These are phyloP conservation scores for Epinotia brunnichana DNA, from an alignment of 2,888 invertebrate species.

Conservation along the genomic window DNA sequence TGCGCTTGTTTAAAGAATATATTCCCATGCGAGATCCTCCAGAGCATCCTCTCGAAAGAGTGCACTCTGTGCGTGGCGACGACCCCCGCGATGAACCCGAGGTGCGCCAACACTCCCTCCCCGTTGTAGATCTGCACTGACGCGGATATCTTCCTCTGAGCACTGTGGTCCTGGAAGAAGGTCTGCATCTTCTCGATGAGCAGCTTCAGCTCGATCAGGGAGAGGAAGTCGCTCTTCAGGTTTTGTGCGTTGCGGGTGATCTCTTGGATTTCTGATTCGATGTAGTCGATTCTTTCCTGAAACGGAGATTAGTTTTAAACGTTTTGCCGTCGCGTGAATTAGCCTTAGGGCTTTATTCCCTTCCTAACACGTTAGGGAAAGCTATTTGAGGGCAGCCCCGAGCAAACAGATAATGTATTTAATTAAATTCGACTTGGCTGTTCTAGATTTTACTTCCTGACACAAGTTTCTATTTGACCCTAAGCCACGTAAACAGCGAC, in stretches of 20 bases:
- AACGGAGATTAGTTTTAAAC: slow-evolving; percentile 43
- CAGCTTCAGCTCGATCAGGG: slow-evolving; percentile 72
- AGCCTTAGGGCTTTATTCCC: neutral
- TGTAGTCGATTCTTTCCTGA: slow-evolving; percentile 80
- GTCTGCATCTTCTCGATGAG: slow-evolving; percentile 78
- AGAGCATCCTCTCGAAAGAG: slow-evolving; percentile 77
- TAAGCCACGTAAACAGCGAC: too few species aligned
- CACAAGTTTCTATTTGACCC: too few species aligned
- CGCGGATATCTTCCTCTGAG: slow-evolving; percentile 76
- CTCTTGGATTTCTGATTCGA: slow-evolving; percentile 80
- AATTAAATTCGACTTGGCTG: too few species aligned
- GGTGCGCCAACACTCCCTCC: slow-evolving; percentile 73
- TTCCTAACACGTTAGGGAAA: too few species aligned
- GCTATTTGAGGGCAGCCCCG: too few species aligned
- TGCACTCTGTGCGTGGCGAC: slow-evolving; percentile 74
- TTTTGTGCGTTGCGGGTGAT: slow-evolving; percentile 78
- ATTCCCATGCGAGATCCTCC: slow-evolving; percentile 80
- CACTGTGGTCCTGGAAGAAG: slow-evolving; percentile 85
- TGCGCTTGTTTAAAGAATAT: slow-evolving; percentile 80
- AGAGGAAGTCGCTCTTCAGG: slow-evolving; percentile 74
- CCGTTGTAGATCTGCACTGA: slow-evolving; percentile 76
- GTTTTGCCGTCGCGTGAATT: neutral
- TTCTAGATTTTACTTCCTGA: too few species aligned
- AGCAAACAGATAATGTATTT: too few species aligned
- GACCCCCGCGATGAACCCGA: slow-evolving; percentile 78